Conservation (phyloP, 1,140 invertebrate genomes). For the Matsumurasca onukii region DNA sequence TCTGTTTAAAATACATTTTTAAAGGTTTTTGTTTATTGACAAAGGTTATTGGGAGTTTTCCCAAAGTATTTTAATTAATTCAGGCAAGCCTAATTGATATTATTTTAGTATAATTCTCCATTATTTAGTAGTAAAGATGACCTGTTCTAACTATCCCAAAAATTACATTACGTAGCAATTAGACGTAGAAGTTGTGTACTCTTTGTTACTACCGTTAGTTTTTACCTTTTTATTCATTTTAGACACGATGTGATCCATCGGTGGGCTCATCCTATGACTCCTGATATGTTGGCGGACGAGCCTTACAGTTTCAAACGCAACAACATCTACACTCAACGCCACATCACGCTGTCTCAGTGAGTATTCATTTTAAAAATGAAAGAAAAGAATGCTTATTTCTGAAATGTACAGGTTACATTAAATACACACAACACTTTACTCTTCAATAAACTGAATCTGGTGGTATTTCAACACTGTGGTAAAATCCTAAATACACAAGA, state of each 20-base stretch:
- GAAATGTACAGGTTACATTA: neutral
- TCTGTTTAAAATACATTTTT: too few relatives aligned
- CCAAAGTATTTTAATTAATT: too few relatives aligned
- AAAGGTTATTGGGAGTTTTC: too few relatives aligned
- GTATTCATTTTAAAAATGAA: conserved; percentile 32
- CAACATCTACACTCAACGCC: conserved; percentile 64
- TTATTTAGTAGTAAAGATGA: too few relatives aligned
- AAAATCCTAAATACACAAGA: too few relatives aligned
- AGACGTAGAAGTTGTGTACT: neutral
- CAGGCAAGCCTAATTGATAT: too few relatives aligned
- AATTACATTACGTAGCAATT: neutral
- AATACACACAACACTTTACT: neutral
- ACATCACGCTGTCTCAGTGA: conserved; percentile 62
- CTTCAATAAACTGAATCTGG: neutral
- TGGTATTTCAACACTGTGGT: neutral
- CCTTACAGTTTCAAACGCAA: conserved; percentile 61
- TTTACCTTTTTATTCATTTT: conserved; percentile 41
- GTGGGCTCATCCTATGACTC: conserved; percentile 74
- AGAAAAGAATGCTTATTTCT: conserved; percentile 7
- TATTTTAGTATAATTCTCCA: too few relatives aligned
- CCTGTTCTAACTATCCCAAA: neutral
- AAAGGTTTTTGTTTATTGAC: too few relatives aligned
- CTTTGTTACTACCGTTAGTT: neutral
- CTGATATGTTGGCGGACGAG: conserved; percentile 58
- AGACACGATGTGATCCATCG: conserved; percentile 78